These are phyloP conservation scores for Tetranychus piercei DNA, from an alignment of 2,888 invertebrate genomes.

Conservation along the genomic window DNA sequence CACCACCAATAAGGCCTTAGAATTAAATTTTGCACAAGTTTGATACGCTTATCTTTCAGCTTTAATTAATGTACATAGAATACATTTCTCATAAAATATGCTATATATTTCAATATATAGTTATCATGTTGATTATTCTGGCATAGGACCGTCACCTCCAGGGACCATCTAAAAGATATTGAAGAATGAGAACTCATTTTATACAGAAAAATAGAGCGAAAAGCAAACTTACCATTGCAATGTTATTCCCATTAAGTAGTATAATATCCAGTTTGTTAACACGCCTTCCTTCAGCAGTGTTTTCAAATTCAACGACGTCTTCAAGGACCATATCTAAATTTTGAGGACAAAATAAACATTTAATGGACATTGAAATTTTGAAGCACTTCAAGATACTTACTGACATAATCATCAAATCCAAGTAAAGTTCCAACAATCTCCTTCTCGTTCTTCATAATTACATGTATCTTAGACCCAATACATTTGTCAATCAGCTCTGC, in stretches of 20 bases:
- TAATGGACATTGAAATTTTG: background rate
- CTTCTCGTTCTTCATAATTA: slow-evolving; percentile 99
- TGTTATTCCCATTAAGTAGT: slow-evolving; percentile 92
- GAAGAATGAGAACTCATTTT: no score
- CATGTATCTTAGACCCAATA: slow-evolving; percentile 95
- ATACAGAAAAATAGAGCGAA: no score
- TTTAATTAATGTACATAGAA: no score
- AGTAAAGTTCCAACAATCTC: slow-evolving; percentile 94
- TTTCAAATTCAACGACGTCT: slow-evolving; percentile 94
- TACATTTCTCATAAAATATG: no score
- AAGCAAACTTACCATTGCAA: slow-evolving; percentile 60
- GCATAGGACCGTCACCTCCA: no score
- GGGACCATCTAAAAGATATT: no score
- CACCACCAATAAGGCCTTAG: no score
- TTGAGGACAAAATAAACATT: slow-evolving; percentile 1
- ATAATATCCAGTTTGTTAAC: slow-evolving; percentile 95
- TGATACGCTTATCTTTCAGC: no score
- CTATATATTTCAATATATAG: no score
- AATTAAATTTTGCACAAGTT: no score
- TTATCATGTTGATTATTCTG: no score
- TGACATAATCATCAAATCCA: slow-evolving; percentile 96
- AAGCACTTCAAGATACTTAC: slow-evolving; percentile 32
- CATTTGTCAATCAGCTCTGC: slow-evolving; percentile 91
- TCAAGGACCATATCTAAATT: slow-evolving; percentile 67
- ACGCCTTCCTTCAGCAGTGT: slow-evolving; percentile 69